Percentiles rank a stretch among this genome's conserved stretches.
phyloP scores from a whole-genome alignment of 2,113 vertebrate genomes.

The Cryptomyrus ogoouensis region DNA sequence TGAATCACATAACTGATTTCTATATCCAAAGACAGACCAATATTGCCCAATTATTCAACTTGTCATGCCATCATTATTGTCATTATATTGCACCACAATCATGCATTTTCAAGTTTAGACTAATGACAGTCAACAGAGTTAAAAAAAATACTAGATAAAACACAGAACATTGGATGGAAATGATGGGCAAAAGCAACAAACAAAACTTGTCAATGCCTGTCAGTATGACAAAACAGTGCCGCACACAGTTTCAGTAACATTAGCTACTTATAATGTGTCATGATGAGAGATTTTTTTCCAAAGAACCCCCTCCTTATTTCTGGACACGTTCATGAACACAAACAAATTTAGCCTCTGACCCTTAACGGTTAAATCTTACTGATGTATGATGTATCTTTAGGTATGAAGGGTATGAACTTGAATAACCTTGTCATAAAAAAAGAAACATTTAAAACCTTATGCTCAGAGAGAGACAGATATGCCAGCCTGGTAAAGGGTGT shows the following conservation, averaged over 20 bases:
- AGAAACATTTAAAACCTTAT: neutral
- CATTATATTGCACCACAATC: neutral
- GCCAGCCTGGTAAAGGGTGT: neutral
- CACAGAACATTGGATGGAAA: neutral
- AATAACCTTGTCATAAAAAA: neutral
- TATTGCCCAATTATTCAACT: neutral
- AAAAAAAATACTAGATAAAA: neutral
- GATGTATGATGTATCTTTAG: neutral
- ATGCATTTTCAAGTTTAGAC: neutral
- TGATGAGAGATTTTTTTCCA: neutral
- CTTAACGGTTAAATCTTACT: neutral
- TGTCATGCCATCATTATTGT: neutral
- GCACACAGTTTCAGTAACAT: neutral
- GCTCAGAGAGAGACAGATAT: neutral
- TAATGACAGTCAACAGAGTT: neutral
- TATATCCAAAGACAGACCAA: neutral
- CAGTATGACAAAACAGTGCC: neutral
- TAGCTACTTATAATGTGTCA: neutral
- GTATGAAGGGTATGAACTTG: neutral
- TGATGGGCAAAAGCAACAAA: neutral
- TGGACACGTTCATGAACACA: neutral
- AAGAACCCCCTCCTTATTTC: neutral
- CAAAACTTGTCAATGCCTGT: neutral
- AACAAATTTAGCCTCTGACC: neutral
- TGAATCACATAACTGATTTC: neutral